Evolutionary conservation across 2,888 invertebrate species (phyloP).

Genomic region (Venusia cambrica): DNA sequence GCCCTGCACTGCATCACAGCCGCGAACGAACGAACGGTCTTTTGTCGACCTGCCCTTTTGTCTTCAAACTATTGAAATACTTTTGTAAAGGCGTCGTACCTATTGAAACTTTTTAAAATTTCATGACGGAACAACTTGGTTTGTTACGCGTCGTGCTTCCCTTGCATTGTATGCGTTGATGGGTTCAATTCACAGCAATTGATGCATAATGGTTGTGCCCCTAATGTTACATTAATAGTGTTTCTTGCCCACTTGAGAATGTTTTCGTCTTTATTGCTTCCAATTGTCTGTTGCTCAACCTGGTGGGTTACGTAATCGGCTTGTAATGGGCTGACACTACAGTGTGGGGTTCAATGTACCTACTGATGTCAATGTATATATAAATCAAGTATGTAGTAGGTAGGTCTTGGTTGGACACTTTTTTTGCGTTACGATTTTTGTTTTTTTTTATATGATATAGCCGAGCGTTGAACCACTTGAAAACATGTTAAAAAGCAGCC

Average conservation of each 20-base stretch:
- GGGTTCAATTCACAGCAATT: constrained; percentile 41
- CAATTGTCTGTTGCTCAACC: constrained; percentile 72
- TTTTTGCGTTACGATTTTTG: too few relatives aligned
- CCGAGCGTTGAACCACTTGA: too few relatives aligned
- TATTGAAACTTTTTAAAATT: constrained; percentile 44
- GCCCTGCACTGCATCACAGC: constrained; percentile 58
- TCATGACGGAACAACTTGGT: constrained; percentile 40
- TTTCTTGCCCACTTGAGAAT: constrained; percentile 59
- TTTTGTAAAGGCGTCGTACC: constrained; percentile 49
- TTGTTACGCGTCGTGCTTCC: constrained; percentile 38
- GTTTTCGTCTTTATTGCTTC: constrained; percentile 67
- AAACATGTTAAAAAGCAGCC: too few relatives aligned
- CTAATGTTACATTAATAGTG: constrained; percentile 62
- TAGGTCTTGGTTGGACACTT: too few relatives aligned
- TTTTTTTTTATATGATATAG: too few relatives aligned
- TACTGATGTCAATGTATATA: constrained; percentile 35
- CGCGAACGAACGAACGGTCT: constrained; percentile 50
- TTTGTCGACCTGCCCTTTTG: constrained; percentile 66
- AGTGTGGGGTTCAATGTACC: constrained; percentile 61
- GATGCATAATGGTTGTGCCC: constrained; percentile 40
- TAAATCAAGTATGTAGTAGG: constrained; percentile 14
- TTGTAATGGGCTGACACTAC: constrained; percentile 57
- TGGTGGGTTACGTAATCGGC: constrained; percentile 58
- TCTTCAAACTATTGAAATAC: constrained; percentile 61
- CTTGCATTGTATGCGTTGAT: constrained; percentile 37